Base-by-base conservation (phyloP, 92 coral and sea anemone genomes). In the Zoanthus sansibaricus region DNA sequence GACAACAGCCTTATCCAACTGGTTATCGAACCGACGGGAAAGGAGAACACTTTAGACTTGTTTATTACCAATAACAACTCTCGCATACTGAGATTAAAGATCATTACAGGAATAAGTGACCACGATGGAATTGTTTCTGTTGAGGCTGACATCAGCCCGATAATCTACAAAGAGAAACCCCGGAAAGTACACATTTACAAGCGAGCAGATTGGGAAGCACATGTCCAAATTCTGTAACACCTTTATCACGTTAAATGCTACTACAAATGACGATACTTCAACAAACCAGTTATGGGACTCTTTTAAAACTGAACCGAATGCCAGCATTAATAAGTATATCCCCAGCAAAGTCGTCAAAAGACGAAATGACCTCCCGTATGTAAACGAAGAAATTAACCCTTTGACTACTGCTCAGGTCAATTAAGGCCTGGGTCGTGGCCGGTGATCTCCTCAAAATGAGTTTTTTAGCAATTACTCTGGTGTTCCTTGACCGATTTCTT, bases 111-210 rank as follows among this genome's bases (percentile, higher is more conserved):
- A 9, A 71, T 83, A 17, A 83, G 91, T 33, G 91, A 88, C 32
- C 91, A 91, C 31, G 91, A 83, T 37, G 82, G 69, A 2, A 91
- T 88, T 72, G 91, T 88, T 4, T 91, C 86, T 47, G 83, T 77
- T 69, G 89, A 89, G 55, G 89, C 86, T 51, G 87, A 86, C 77
- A 89, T 85, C 30, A 77, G 85, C 49, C 89, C 90, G 10, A 72
- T 86, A 12, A 72, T 72, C 18, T 52, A 37, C 61, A 80, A 62
- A 42, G 87, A 87, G 66, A 86, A 86, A 42, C 87, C 90, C 58
- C 72, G 87, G 69, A 86, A 71, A 45, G 10, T 86, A 20, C 52
- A 31, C 75, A 44, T 76, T 10, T 76, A 84, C 17, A 84, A 71
- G 37, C 48, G 66, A 20, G 87, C 71, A 0, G 87, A 71, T 46